Evolutionary conservation across 2,113 vertebrate genomes (phyloP).

Genomic region (Phalacrocorax brasilianus): DNA sequence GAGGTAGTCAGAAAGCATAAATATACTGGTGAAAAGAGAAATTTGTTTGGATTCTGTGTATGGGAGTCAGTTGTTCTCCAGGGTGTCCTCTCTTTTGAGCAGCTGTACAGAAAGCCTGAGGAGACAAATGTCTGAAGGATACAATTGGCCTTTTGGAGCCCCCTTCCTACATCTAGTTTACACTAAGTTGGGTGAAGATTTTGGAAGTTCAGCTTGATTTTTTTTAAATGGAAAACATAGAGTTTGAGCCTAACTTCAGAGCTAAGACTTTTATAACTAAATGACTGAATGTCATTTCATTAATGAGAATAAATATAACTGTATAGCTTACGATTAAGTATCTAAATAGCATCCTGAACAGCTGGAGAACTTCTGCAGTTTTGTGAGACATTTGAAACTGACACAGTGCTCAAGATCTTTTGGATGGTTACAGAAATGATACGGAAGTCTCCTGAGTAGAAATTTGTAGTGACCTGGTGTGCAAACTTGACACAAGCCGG

Average conservation of each 20-base stretch:
- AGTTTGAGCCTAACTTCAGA: background rate
- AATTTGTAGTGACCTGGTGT: background rate
- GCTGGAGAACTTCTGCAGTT: background rate
- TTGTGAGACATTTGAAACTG: background rate
- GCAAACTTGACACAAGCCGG: background rate
- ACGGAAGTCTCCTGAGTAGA: background rate
- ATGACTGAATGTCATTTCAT: background rate
- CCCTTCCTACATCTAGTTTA: background rate
- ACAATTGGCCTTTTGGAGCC: accelerated
- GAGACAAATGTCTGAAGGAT: background rate
- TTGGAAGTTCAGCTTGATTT: background rate
- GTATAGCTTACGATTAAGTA: background rate
- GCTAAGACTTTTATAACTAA: background rate
- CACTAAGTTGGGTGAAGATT: background rate
- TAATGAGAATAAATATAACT: background rate
- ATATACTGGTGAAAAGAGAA: background rate
- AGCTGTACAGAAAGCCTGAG: background rate
- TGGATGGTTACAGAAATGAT: background rate
- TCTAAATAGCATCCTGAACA: background rate
- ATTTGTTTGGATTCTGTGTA: background rate
- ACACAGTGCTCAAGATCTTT: background rate
- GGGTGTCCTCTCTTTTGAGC: background rate
- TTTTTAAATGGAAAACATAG: background rate
- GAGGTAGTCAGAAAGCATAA: background rate
- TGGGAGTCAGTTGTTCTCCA: background rate